A percentile compares a stretch with the other conserved stretches of the same genome.
Conservation (phyloP, 2,797 vertebrate genomes). For the Muscicapa striata region DNA sequence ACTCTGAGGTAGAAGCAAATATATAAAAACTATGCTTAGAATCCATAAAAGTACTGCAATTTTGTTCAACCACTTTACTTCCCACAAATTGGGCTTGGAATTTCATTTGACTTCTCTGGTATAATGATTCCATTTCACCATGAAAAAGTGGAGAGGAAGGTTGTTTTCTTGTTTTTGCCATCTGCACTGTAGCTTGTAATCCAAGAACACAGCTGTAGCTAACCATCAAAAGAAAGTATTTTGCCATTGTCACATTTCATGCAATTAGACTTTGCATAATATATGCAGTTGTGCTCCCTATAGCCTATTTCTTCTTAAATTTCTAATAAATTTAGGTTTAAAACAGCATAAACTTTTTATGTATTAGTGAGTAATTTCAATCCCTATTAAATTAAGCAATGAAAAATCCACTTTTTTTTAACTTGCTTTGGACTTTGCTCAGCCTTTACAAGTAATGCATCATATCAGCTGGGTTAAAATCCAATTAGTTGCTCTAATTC, state of each 20-base stretch:
- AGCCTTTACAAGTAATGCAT: neutral
- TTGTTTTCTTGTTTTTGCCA: neutral
- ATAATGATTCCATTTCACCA: constrained; percentile 4
- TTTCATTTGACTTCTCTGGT: constrained; percentile 19
- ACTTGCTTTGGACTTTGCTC: neutral
- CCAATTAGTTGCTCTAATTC: neutral
- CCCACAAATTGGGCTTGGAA: neutral
- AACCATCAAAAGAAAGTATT: neutral
- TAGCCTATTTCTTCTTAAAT: constrained; percentile 5
- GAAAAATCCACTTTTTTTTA: neutral
- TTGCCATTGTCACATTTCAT: neutral
- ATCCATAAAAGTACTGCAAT: constrained; percentile 47
- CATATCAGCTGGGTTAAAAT: neutral
- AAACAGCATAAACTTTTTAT: neutral
- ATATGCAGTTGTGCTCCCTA: neutral
- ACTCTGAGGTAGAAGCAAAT: constrained; percentile 40
- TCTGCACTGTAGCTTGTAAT: constrained; percentile 45
- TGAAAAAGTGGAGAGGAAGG: constrained; percentile 17
- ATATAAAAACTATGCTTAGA: constrained; percentile 44
- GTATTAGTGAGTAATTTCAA: neutral
- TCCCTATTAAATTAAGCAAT: neutral
- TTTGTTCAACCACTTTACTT: constrained; percentile 34
- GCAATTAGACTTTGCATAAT: neutral
- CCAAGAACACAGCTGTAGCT: constrained; percentile 36
- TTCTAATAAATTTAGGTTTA: neutral